Evolutionary conservation across 2,797 vertebrate genomes (phyloP).

Genomic region (Tauraco hartlaubi): DNA sequence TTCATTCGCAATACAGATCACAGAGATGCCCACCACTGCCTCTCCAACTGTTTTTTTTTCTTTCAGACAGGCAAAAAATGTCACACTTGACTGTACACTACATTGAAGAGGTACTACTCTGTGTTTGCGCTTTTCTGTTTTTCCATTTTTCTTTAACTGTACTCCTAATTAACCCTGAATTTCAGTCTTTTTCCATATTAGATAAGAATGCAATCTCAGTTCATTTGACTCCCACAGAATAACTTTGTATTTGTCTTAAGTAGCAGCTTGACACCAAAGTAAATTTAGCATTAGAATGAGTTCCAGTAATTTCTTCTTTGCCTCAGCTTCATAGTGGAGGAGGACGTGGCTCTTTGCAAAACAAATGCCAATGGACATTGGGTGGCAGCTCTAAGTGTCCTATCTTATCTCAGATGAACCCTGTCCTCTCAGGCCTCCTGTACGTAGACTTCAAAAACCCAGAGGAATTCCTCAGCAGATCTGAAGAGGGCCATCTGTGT

Average conservation of each 20-base stretch:
- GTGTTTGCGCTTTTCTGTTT: neutral
- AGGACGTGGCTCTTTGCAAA: neutral
- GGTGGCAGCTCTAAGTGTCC: neutral
- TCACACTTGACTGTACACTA: neutral
- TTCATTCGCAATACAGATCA: neutral
- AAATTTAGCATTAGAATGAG: neutral
- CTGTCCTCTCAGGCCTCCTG: neutral
- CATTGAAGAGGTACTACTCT: neutral
- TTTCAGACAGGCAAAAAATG: neutral
- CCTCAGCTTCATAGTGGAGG: neutral
- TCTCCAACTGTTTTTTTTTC: neutral
- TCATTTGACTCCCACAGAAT: neutral
- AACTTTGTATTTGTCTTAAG: neutral
- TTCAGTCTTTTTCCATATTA: neutral
- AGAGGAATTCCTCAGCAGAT: neutral
- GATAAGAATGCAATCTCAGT: neutral
- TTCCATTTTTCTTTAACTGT: neutral
- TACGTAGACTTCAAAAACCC: neutral
- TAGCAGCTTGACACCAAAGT: neutral
- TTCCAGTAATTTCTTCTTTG: neutral
- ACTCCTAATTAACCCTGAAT: neutral
- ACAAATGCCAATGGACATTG: neutral
- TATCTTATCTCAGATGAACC: neutral
- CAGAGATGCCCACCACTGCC: neutral
- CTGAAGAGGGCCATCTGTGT: neutral